Evolutionary conservation across 1,140 invertebrate species (phyloP).

Genomic region (Papilio helenus): DNA sequence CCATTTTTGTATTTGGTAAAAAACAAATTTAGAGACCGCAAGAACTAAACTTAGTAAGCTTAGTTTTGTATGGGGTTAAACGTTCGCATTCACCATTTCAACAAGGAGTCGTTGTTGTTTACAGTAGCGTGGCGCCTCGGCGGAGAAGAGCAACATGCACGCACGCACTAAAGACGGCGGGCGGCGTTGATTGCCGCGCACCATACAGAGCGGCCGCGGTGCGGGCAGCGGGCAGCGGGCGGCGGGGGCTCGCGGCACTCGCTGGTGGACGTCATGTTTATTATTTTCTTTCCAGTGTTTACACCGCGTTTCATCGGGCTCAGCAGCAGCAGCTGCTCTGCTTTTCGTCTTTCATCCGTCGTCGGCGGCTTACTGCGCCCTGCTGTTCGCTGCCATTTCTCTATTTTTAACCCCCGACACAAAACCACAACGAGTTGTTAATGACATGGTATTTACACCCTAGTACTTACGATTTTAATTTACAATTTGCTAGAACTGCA

Average conservation of each 20-base stretch:
- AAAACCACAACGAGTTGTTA: background rate
- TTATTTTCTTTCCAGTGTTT: background rate
- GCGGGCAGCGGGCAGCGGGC: background rate
- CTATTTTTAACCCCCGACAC: background rate
- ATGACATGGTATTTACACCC: too few relatives aligned
- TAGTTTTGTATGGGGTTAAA: background rate
- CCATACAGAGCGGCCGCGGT: too few relatives aligned
- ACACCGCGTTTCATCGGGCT: background rate
- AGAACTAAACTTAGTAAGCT: background rate
- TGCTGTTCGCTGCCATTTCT: background rate
- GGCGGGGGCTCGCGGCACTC: background rate
- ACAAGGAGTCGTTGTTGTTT: background rate
- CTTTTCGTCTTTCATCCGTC: background rate
- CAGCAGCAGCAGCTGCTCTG: background rate
- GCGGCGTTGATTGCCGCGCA: background rate
- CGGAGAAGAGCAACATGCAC: background rate
- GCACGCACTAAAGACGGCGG: background rate
- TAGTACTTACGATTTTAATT: too few relatives aligned
- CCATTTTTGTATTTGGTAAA: background rate
- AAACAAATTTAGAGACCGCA: background rate
- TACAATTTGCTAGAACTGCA: too few relatives aligned
- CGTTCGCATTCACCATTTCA: background rate
- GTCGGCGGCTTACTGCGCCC: background rate
- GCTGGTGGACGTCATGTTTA: background rate
- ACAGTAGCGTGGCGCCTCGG: too few relatives aligned